Percentiles rank a stretch among this genome's conserved stretches.
Evolutionary conservation across 2,888 invertebrate species (phyloP).

Genomic region (Drosophila buzzatii): DNA sequence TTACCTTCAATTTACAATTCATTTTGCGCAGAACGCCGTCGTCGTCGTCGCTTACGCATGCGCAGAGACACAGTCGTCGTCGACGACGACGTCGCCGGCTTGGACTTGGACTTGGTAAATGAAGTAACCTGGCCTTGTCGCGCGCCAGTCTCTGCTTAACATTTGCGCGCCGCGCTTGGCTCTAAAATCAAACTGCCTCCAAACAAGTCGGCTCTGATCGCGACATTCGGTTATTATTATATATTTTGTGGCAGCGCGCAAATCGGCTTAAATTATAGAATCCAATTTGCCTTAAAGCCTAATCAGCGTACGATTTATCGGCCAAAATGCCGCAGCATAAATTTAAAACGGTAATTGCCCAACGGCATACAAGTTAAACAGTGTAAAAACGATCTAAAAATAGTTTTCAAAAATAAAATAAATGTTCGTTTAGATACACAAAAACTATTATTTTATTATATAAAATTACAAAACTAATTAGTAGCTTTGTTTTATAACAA

Average conservation of each 20-base stretch:
- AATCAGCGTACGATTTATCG: conserved; percentile 50
- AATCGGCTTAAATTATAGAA: conserved; percentile 65
- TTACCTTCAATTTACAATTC: conserved; percentile 56
- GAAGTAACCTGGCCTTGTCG: conserved; percentile 76
- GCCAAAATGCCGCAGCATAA: conserved; percentile 55
- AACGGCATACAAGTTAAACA: conserved; percentile 41
- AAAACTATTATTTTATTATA: conserved; percentile 5
- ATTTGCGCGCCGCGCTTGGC: conserved; percentile 60
- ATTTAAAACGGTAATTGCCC: conserved; percentile 67
- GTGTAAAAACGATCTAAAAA: conserved; percentile 21
- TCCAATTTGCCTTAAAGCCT: conserved; percentile 52
- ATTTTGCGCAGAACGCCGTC: conserved; percentile 13
- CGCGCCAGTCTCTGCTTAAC: conserved; percentile 73
- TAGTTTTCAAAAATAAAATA: not conserved
- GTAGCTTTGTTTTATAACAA: not conserved
- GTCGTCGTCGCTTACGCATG: conserved; percentile 8
- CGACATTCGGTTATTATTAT: conserved; percentile 38
- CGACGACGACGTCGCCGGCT: conserved; percentile 35
- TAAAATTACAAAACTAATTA: conserved; percentile 14
- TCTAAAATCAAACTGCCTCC: conserved; percentile 9
- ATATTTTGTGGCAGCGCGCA: conserved; percentile 40
- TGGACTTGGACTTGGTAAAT: conserved; percentile 68
- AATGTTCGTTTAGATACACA: not conserved
- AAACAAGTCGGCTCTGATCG: conserved; percentile 28
- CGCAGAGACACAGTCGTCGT: conserved; percentile 23